Evolutionary conservation across 2,797 vertebrate genomes (phyloP).

Genomic region (Eremophila alpestris): DNA sequence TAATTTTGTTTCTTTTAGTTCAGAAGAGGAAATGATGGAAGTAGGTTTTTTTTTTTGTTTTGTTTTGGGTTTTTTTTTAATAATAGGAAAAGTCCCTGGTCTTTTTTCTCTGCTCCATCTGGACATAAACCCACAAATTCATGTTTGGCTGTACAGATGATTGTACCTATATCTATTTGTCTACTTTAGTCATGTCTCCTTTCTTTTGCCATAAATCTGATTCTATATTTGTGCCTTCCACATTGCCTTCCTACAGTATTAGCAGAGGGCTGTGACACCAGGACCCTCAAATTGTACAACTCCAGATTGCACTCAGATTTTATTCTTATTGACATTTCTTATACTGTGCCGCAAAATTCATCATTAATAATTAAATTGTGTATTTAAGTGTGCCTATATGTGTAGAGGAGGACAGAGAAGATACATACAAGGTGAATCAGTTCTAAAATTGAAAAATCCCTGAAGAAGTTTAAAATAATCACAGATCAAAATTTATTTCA

Average conservation of each 20-base stretch:
- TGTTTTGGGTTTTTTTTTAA: neutral
- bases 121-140: neutral
- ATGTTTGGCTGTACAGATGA: neutral
- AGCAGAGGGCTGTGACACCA: constrained; percentile 32
- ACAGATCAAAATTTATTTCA: constrained; percentile 52
- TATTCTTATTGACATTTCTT: neutral
- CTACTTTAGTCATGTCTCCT: neutral
- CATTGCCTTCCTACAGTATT: constrained; percentile 37
- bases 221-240: constrained; percentile 43
- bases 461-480: constrained; percentile 55
- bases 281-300: constrained; percentile 34
- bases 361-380: constrained; percentile 11
- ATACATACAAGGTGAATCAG: neutral
- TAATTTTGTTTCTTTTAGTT: neutral
- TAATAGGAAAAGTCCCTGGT: neutral
- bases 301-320: constrained; percentile 41
- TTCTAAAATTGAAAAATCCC: constrained; percentile 26
- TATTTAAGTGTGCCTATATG: neutral
- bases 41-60: rapidly evolving
- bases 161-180: neutral
- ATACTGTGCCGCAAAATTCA: neutral
- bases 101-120: neutral
- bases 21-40: neutral
- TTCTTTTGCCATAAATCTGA: constrained; percentile 9
- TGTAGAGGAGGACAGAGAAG: neutral